Base-by-base conservation (phyloP, 2,888 invertebrate genomes). In the Limnephilus marmoratus region DNA sequence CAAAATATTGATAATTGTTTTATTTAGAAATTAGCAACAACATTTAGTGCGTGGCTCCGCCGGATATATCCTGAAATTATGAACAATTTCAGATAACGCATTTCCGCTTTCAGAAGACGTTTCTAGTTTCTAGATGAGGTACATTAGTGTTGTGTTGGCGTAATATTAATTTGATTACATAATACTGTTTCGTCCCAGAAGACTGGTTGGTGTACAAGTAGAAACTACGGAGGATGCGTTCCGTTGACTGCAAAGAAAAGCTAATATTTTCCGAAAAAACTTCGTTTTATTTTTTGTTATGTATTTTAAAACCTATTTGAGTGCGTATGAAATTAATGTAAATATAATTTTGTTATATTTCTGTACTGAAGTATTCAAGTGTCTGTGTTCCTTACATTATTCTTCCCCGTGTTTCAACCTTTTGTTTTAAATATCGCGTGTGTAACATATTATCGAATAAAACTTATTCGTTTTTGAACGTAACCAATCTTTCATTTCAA, bases 161-260 rank as follows among this genome's bases (percentile, higher is more conserved):
- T 80, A 89, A 89, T 80, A 37, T 80, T n/a, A 80, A 37, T 68
- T 89, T 89, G 34, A 80, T 89, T 89, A 89, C 80, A 89, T 80
- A 89, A 80, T 68, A 89, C 86, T 15, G 53, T 49, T 45, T 12
- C 24, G 86, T 86, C 29, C 24, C n/a, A 68, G 68, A 68, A 68
- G 68, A 68, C 68, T 24, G 24, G 68, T 68, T 5, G 41, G 41
- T 41, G 41, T 68, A 68, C 68, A 9, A 2, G 1, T 68, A n/a
- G 68, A n/a, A 68, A n/a, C n/a, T 24, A 9, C 24, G 68, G 68
- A 68, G 68, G 68, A 68, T 24, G 68, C 2, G 68, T 68, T 68
- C 18, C 1, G 7, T n/a, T n/a, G 7, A 24, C 24, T 7, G 24
- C 18, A 24, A 24, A 3, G 24, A 18, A 68, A 68, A 24, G 5